Base-by-base conservation (phyloP, 2,797 vertebrate genomes). In the Arrhamphus sclerolepis region DNA sequence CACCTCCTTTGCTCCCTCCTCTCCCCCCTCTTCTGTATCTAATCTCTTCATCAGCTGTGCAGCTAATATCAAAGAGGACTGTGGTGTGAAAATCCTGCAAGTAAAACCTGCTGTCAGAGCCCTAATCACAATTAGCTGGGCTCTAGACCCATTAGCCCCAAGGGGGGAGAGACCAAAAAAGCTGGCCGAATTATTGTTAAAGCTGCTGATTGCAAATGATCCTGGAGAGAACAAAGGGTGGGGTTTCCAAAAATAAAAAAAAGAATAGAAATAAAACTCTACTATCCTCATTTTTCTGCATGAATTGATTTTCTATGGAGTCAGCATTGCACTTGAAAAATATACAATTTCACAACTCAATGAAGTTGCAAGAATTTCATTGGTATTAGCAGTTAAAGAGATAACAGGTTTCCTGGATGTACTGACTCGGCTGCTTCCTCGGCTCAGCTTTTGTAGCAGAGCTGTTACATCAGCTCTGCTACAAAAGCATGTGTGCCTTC, bases 11-110 rank as follows among this genome's bases (percentile, higher is more conserved):
- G 44, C 7, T 40, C 29, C 65, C 41, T 38, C 54, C 65, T 17
- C 40, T 10, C 34, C 62, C 44, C 44, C 24, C 64, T 19, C 42
- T 66, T 52, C 65, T 74, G 78, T 85, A 83, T 90, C 81, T 89
- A 87, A 87, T 88, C 87, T 87, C 82, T 85, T 80, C 77, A 90
- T 91, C 87, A 88, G 82, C 84, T 82, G 83, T 78, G 81, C 75
- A 46, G 82, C 78, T 89, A 79, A 83, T 85, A 87, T 87, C 87
- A 90, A 87, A 87, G 86, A 81, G 63, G 83, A 81, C 79, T 43
- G 80, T 38, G 78, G 80, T 83, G 87, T 82, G 82, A 83, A 83
- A 87, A 87, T 82, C 81, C 84, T 73, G 70, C 74, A 66, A 82
- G 85, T 86, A 81, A 82, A 85, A 87, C 80, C 83, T 83, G 83